Conservation (phyloP, 2,888 invertebrate genomes). For the Phengaris alcon region DNA sequence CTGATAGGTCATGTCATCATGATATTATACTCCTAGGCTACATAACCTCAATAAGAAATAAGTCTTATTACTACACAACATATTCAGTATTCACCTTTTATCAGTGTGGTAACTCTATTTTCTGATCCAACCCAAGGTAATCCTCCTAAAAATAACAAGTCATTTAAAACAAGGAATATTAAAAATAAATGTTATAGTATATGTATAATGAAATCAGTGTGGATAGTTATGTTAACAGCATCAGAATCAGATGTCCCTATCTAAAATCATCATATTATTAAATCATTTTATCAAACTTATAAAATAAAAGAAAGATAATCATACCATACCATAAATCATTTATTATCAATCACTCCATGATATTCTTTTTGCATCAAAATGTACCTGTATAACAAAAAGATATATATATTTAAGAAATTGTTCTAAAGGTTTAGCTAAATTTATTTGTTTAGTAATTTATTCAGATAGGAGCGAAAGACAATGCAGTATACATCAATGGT, state of each 20-base stretch:
- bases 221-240: conserved; percentile 69
- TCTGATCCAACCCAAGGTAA: too few species aligned
- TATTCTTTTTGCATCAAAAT: not conserved
- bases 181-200: not conserved
- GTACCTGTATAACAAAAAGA: not conserved
- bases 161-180: not conserved
- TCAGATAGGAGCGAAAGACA: conserved; percentile 76
- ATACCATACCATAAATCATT: not conserved
- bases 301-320: not conserved
- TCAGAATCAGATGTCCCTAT: conserved; percentile 71
- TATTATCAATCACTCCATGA: not conserved
- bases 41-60: too few species aligned
- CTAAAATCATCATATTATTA: conserved; percentile 56
- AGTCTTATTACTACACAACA: too few species aligned
- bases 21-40: conserved; percentile 29
- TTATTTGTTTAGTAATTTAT: not conserved
- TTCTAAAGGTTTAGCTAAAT: not conserved
- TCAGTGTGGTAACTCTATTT: not conserved
- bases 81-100: not conserved
- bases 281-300: not conserved
- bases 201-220: conserved; percentile 46
- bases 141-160: not conserved
- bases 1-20: conserved; percentile 70
- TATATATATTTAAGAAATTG: not conserved
- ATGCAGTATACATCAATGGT: conserved; percentile 44